Base-by-base conservation (phyloP, 2,888 invertebrate genomes). In the Pherbina coryleti region DNA sequence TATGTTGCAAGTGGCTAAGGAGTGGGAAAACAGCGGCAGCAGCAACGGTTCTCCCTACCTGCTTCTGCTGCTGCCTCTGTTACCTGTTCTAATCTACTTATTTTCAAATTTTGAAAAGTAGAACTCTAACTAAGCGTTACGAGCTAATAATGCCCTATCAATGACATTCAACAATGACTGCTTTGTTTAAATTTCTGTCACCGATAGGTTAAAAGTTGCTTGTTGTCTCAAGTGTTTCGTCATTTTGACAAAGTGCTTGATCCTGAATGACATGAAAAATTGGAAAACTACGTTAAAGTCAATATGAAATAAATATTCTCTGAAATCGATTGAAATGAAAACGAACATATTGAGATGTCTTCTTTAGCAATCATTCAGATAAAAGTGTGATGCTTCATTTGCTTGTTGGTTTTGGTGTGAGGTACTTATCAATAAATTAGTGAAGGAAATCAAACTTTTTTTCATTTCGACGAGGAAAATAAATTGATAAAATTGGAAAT, bases 121-220 rank as follows among this genome's bases (percentile, higher is more conserved):
- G 78, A 77, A 78, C 79, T 79, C 78, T 77, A 77, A 81, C 77
- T 81, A 77, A 80, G 77, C 81, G 81, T 81, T 82, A 75, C 73
- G 74, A 81, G 79, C 76, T 79, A 78, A 81, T 82, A 81, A 80
- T 78, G 81, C 74, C 66, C 78, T 79, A 81, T 82, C 78, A 76
- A 76, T 78, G 81, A 80, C 80, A 78, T 76, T 78, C 79, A 79
- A 81, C 80, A 80, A 81, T 79, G 80, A 76, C 72, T 76, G 73
- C 67, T 55, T 62, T 72, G 69, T 75, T 75, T 49, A 9, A 55
- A 70, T 73, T 53, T 19, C 53, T 75, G 77, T 66, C 60, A 72
- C 72, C 67, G 44, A 67, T n/a, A 34, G 57, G 25, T 19, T 66
- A 4, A 9, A n/a, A n/a, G 66, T 28, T 34, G 7, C 66, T 31